These are phyloP conservation scores for Calephelis nemesis DNA, from an alignment of 1,140 invertebrate genomes.

Conservation along the genomic window DNA sequence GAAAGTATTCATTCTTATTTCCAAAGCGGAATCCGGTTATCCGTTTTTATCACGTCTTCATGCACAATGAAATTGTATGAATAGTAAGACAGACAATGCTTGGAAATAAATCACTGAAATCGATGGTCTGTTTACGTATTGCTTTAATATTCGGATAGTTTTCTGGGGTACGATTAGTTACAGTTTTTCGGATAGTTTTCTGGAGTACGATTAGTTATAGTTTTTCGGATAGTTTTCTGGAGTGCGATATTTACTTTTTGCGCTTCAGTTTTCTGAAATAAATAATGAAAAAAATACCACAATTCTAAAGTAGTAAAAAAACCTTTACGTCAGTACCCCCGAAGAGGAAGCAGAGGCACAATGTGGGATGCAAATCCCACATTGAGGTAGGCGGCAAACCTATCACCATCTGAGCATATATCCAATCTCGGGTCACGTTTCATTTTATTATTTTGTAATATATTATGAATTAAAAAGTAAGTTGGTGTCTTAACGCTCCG, in stretches of 20 bases:
- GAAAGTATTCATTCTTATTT: constrained; percentile 39
- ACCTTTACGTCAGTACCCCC: no score
- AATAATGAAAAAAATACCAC: no score
- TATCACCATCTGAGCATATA: no score
- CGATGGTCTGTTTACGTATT: constrained; percentile 73
- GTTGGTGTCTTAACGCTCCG: no score
- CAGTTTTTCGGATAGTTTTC: constrained; percentile 38
- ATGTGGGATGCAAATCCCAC: no score
- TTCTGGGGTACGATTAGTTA: constrained; percentile 31
- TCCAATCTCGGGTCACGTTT: no score
- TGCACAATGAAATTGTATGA: constrained; percentile 57
- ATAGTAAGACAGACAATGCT: constrained; percentile 44
- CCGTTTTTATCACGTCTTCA: constrained; percentile 49
- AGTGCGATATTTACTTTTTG: neutral
- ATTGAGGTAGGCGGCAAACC: no score
- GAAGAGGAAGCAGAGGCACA: no score
- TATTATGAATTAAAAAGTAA: no score
- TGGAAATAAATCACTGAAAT: constrained; percentile 73
- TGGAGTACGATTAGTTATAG: constrained; percentile 17
- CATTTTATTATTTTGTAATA: no score
- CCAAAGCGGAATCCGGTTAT: constrained; percentile 34
- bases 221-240: constrained; percentile 41
- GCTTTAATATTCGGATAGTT: constrained; percentile 48
- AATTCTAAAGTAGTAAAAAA: no score
- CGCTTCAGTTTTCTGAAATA: no score